phyloP scores from a whole-genome alignment of 2,797 vertebrate species.

The Coranthus polyacanthus region DNA sequence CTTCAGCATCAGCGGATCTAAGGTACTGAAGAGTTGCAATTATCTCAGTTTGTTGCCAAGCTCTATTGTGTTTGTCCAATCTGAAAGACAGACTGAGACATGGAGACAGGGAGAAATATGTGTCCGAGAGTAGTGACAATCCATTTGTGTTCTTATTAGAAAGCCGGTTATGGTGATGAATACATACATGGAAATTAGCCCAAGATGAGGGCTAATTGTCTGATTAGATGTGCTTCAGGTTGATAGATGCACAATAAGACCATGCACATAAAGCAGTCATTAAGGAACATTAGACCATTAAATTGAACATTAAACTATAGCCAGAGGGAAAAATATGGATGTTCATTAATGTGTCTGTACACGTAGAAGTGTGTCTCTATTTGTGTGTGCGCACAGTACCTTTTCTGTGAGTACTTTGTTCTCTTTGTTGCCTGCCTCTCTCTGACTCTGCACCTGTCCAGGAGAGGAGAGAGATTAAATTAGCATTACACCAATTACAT shows the following conservation, averaged over 20 bases:
- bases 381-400: constrained; percentile 52
- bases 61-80: constrained; percentile 13
- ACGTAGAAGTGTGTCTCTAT: constrained; percentile 33
- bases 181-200: constrained; percentile 71
- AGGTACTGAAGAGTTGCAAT: constrained; percentile 4
- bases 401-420: constrained; percentile 55
- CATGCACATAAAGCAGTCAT: constrained; percentile 72
- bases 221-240: constrained; percentile 78
- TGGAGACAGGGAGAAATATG: background rate
- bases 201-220: constrained; percentile 75
- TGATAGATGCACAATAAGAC: constrained; percentile 75
- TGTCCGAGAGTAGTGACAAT: constrained; percentile 32
- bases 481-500: constrained; percentile 51
- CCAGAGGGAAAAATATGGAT: constrained; percentile 65
- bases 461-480: constrained; percentile 56
- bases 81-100: constrained; percentile 2
- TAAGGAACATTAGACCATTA: constrained; percentile 76
- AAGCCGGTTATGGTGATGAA: constrained; percentile 66
- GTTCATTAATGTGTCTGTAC: constrained; percentile 60
- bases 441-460: constrained; percentile 66
- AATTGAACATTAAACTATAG: constrained; percentile 76
- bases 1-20: background rate
- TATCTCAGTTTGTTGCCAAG: constrained; percentile 12
- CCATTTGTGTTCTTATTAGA: constrained; percentile 65
- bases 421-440: constrained; percentile 45